Conservation (phyloP, 1,140 invertebrate genomes). For the Danaus melanippus region DNA sequence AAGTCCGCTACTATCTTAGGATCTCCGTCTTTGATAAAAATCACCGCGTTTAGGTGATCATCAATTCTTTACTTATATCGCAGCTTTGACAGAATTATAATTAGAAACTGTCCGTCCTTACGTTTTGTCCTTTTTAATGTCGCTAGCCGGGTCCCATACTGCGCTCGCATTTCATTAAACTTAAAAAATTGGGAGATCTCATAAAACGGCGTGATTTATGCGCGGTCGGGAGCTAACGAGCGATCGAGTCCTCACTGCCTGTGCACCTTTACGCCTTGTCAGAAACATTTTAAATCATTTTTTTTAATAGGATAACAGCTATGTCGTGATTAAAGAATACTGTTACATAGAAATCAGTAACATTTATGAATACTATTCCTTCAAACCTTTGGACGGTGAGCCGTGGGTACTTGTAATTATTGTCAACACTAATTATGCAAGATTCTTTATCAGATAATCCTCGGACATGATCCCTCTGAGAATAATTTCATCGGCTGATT, state of each 20-base stretch:
- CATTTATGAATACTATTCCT: too few species aligned
- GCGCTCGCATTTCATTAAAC: slow-evolving; percentile 69
- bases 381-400: too few species aligned
- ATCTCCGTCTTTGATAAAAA: slow-evolving; percentile 56
- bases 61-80: slow-evolving; percentile 65
- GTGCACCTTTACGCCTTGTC: slow-evolving; percentile 5
- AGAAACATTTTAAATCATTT: slow-evolving; percentile 14
- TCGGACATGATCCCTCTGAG: too few species aligned
- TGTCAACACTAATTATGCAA: too few species aligned
- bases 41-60: slow-evolving; percentile 58
- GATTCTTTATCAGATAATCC: too few species aligned
- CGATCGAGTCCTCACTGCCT: slow-evolving; percentile 31
- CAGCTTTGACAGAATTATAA: slow-evolving; percentile 70
- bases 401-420: too few species aligned
- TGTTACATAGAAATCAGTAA: too few species aligned
- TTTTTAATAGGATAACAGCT: slow-evolving; percentile 2
- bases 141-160: slow-evolving; percentile 68
- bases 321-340: not conserved
- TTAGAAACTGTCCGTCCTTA: slow-evolving; percentile 68
- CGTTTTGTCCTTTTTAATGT: slow-evolving; percentile 69
- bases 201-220: slow-evolving; percentile 69
- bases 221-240: slow-evolving; percentile 63
- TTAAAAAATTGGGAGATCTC: slow-evolving; percentile 67
- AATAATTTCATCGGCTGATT: too few species aligned
- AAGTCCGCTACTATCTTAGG: slow-evolving; percentile 47